A percentile compares a stretch with the other conserved stretches of the same genome.
phyloP scores from a whole-genome alignment of 2,797 vertebrate genomes.

The Loriculus beryllinus region DNA sequence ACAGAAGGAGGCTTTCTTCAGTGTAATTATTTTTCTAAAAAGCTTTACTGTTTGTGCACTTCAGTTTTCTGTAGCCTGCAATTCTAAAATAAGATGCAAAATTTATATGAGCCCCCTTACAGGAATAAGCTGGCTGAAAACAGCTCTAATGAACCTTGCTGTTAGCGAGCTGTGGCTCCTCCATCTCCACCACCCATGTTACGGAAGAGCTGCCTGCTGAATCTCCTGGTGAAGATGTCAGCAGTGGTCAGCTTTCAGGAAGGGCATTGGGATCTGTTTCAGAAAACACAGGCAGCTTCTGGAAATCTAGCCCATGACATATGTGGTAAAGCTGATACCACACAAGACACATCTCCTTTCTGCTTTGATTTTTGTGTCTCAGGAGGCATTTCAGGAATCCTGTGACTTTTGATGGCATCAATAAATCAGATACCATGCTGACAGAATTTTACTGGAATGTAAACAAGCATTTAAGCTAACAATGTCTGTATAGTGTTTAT shows the following conservation, averaged over 20 bases:
- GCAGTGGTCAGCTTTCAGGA: too few species aligned
- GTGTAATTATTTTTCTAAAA: background rate
- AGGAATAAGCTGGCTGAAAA: background rate
- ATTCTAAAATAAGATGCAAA: background rate
- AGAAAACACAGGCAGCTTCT: background rate
- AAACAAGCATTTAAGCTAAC: slow-evolving; percentile 46
- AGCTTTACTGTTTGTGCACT: background rate
- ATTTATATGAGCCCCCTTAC: fast-evolving
- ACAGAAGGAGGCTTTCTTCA: background rate
- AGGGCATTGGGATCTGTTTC: background rate
- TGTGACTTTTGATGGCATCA: slow-evolving; percentile 63
- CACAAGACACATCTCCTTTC: background rate
- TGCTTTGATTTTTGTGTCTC: slow-evolving; percentile 11
- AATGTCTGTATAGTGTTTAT: background rate
- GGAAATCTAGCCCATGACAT: background rate
- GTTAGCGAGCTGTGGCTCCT: fast-evolving
- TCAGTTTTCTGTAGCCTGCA: background rate
- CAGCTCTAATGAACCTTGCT: background rate
- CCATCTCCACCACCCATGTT: fast-evolving
- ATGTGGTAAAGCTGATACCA: background rate
- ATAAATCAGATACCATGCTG: slow-evolving; percentile 52
- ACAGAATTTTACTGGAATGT: slow-evolving; percentile 62
- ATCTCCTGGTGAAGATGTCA: background rate
- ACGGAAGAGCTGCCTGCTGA: background rate
- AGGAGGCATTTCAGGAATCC: slow-evolving; percentile 59